These are phyloP conservation scores for Carcharodon carcharias DNA, from an alignment of 2,797 vertebrate genomes.

Conservation along the genomic window DNA sequence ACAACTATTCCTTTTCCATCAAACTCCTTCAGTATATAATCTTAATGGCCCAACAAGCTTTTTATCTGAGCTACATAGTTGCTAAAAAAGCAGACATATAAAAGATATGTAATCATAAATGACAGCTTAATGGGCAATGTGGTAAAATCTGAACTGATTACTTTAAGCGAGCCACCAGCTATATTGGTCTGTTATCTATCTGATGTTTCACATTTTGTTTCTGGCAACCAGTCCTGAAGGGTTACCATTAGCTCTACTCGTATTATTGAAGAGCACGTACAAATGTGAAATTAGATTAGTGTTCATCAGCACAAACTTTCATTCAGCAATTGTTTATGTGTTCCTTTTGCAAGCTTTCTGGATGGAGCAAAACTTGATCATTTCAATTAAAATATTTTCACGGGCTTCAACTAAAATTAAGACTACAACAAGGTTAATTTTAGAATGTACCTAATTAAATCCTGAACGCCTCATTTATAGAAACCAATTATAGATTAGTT, in stretches of 20 bases:
- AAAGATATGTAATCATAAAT: conserved; percentile 53
- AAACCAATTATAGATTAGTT: neutral
- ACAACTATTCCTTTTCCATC: neutral
- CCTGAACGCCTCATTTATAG: neutral
- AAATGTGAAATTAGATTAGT: conserved; percentile 35
- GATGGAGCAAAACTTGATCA: neutral
- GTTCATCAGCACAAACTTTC: neutral
- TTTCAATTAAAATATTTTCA: neutral
- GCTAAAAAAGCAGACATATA: conserved; percentile 45
- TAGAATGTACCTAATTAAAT: conserved; percentile 5
- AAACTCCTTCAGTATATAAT: neutral
- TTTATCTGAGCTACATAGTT: conserved; percentile 42
- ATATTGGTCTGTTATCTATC: conserved; percentile 48
- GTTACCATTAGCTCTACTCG: conserved; percentile 43
- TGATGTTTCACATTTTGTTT: conserved; percentile 45
- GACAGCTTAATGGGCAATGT: conserved; percentile 53
- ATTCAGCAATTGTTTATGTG: neutral
- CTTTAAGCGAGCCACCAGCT: conserved; percentile 51
- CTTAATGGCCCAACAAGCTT: conserved; percentile 7
- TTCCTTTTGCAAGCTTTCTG: neutral
- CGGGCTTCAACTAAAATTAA: neutral
- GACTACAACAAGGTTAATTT: neutral
- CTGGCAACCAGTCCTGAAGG: conserved; percentile 46
- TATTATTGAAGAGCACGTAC: conserved; percentile 46
- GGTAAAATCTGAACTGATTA: conserved; percentile 52